Conservation (phyloP, 2,113 vertebrate species). For the Oreochromis tanganicae region DNA sequence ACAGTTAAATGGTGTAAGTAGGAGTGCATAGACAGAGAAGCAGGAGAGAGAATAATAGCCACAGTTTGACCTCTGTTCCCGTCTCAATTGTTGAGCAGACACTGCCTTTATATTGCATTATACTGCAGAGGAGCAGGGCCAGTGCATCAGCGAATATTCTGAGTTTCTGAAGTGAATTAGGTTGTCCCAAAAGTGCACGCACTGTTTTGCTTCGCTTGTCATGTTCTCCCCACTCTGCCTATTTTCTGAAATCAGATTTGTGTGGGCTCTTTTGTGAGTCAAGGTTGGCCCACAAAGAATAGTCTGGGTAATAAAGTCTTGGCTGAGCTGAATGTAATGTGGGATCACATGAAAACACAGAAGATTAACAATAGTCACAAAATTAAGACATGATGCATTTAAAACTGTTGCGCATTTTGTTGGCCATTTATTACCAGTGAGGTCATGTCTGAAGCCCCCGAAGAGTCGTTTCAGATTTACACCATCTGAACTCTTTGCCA, state of each 20-base stretch:
- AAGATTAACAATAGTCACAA: constrained; percentile 53
- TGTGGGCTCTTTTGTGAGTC: constrained; percentile 56
- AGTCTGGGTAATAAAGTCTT: constrained; percentile 47
- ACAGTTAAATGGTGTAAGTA: constrained; percentile 55
- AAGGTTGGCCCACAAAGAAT: constrained; percentile 45
- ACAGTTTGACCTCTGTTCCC: constrained; percentile 59
- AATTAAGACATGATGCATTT: constrained; percentile 14
- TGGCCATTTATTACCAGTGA: constrained; percentile 28
- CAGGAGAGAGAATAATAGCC: constrained; percentile 61
- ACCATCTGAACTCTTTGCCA: neutral
- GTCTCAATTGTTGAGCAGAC: constrained; percentile 64
- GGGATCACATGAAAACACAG: constrained; percentile 21
- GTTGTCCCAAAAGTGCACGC: constrained; percentile 65
- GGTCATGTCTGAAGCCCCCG: constrained; percentile 17
- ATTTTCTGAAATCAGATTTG: constrained; percentile 65
- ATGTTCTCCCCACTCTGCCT: constrained; percentile 41
- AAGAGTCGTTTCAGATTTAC: neutral
- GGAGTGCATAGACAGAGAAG: constrained; percentile 42
- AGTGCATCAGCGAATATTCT: constrained; percentile 69
- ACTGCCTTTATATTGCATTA: constrained; percentile 64
- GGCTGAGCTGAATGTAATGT: constrained; percentile 23
- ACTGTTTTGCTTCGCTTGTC: constrained; percentile 55
- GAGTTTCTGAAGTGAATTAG: constrained; percentile 71
- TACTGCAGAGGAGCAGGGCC: constrained; percentile 44
- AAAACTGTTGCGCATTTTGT: constrained; percentile 10